Percentiles rank a stretch among this genome's conserved stretches.
Conservation (phyloP, 2,888 invertebrate genomes). For the Oligia strigilis region DNA sequence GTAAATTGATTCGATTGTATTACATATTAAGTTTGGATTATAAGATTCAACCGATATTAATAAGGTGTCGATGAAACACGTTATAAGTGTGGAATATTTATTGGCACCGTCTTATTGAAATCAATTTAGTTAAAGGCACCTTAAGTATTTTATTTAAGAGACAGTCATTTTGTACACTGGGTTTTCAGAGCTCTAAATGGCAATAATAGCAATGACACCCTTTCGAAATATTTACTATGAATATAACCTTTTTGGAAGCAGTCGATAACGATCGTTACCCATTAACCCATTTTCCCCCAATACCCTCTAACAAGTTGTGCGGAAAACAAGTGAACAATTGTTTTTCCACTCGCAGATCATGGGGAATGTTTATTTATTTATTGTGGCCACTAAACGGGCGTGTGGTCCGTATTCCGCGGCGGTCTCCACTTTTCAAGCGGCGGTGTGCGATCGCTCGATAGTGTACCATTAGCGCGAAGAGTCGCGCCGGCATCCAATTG, state of each 20-base stretch:
- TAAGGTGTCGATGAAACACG: constrained; percentile 57
- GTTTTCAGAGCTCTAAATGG: constrained; percentile 1
- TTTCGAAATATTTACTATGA: constrained; percentile 32
- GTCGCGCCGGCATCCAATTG: constrained; percentile 90
- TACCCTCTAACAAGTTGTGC: constrained; percentile 21
- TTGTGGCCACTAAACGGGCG: constrained; percentile 83
- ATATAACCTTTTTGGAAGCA: constrained; percentile 22
- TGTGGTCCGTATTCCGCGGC: constrained; percentile 87
- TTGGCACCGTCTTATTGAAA: constrained; percentile 52
- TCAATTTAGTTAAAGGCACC: constrained; percentile 46
- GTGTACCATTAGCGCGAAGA: constrained; percentile 90
- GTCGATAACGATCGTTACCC: constrained; percentile 22
- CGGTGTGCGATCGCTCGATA: constrained; percentile 87
- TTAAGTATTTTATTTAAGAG: constrained; percentile 39
- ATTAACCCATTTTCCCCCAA: constrained; percentile 45
- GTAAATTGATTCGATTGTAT: constrained; percentile 64
- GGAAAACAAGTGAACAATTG: constrained; percentile 60
- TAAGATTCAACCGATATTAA: constrained; percentile 55
- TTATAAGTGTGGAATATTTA: constrained; percentile 56
- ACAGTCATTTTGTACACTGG: not conserved
- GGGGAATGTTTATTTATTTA: constrained; percentile 84
- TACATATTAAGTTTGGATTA: constrained; percentile 60
- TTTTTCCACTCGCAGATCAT: constrained; percentile 64
- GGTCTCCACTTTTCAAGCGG: constrained; percentile 87
- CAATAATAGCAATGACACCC: constrained; percentile 24